phyloP scores from a whole-genome alignment of 2,888 invertebrate species.

The Torymus tubicola region DNA sequence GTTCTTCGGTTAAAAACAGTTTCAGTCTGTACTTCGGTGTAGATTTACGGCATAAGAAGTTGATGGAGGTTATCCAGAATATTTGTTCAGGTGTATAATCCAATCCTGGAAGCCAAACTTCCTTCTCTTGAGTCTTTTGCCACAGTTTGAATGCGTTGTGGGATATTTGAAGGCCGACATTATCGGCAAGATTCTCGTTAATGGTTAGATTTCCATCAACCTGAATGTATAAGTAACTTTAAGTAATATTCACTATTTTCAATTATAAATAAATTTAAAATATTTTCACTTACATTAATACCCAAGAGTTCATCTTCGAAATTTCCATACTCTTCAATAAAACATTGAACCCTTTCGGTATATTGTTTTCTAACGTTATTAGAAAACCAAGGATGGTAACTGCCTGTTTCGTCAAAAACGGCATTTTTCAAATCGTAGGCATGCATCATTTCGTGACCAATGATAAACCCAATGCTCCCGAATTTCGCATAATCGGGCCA shows the following conservation, averaged over 20 bases:
- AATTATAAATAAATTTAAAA: not conserved
- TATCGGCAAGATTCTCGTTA: slow-evolving; percentile 41
- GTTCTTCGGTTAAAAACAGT: not conserved
- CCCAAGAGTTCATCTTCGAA: slow-evolving; percentile 87
- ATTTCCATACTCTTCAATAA: slow-evolving; percentile 94
- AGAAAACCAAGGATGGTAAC: slow-evolving; percentile 95
- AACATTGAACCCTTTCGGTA: slow-evolving; percentile 89
- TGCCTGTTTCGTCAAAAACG: slow-evolving; percentile 93
- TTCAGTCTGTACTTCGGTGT: not conserved
- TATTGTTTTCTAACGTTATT: slow-evolving; percentile 88
- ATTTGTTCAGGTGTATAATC: slow-evolving; percentile 44
- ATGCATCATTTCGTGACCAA: slow-evolving; percentile 94
- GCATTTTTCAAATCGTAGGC: slow-evolving; percentile 92
- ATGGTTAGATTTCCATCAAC: slow-evolving; percentile 19
- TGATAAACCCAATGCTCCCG: slow-evolving; percentile 92
- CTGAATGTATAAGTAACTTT: too few relatives aligned
- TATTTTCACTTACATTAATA: slow-evolving; percentile 80
- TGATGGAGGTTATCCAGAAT: slow-evolving; percentile 32
- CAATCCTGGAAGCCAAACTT: slow-evolving; percentile 12
- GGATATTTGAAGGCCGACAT: slow-evolving; percentile 20
- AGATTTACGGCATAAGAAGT: slow-evolving; percentile 18
- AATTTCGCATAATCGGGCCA: slow-evolving; percentile 94
- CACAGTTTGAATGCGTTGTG: slow-evolving; percentile 24
- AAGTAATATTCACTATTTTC: too few relatives aligned
- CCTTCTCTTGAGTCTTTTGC: not conserved